Evolutionary conservation across 92 coral and sea anemone species (phyloP).

Genomic region (Palythoa heliodiscus): DNA sequence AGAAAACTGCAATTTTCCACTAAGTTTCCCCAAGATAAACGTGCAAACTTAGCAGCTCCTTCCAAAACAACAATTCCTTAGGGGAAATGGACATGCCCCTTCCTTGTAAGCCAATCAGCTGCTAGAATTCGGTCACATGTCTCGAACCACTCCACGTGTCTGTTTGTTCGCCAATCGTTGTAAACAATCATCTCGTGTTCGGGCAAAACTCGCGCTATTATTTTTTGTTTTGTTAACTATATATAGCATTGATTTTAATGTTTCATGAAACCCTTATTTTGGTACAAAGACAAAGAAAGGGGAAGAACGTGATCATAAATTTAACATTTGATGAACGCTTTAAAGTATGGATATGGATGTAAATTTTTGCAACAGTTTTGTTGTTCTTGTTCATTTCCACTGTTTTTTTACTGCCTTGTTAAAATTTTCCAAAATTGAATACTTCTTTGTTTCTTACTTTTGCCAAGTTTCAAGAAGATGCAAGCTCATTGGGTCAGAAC

Average conservation of each 20-base stretch:
- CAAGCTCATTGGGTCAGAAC: no score
- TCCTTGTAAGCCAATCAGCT: conserved; percentile 16
- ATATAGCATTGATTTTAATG: neutral
- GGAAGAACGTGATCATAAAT: neutral
- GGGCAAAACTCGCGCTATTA: conserved; percentile 7
- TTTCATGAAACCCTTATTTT: neutral
- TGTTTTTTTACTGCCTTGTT: neutral
- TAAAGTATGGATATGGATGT: neutral
- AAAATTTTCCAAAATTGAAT: no score
- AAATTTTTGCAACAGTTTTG: neutral
- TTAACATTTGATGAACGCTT: neutral
- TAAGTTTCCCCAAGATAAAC: neutral
- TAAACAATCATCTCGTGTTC: conserved; percentile 42
- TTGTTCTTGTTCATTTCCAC: neutral
- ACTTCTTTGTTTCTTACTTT: no score
- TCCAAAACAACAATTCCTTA: conserved; percentile 42
- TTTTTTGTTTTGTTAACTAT: neutral
- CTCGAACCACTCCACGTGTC: conserved; percentile 41
- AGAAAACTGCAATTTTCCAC: neutral
- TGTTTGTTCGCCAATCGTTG: conserved; percentile 39
- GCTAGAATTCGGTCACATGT: conserved; percentile 27
- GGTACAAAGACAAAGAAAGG: conserved; percentile 11
- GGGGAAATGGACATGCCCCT: conserved; percentile 47
- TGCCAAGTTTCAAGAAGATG: no score
- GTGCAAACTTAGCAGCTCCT: conserved; percentile 12